These are phyloP conservation scores for Micoletzkya japonica DNA, from an alignment of 2,888 invertebrate species.

Conservation along the genomic window DNA sequence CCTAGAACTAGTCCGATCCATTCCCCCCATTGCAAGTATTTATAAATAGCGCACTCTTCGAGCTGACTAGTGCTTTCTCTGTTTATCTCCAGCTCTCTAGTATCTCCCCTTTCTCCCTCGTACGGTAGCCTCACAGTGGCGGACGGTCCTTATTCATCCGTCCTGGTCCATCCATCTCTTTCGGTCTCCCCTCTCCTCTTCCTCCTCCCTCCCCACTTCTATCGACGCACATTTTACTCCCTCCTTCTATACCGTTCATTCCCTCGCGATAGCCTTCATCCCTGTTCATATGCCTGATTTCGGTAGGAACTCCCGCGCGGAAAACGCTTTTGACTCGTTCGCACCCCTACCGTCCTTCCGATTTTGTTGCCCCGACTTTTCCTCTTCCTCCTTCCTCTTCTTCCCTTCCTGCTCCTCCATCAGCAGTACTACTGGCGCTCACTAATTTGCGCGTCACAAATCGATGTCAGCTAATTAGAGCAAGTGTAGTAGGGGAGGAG, in stretches of 20 bases:
- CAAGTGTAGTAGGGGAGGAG: slow-evolving; percentile 1
- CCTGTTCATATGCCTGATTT: too few species aligned
- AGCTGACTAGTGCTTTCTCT: background rate
- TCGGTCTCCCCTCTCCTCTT: background rate
- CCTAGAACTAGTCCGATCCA: too few species aligned
- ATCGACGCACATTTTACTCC: too few species aligned
- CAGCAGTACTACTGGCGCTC: background rate
- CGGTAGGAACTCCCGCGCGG: too few species aligned
- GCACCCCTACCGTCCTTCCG: too few species aligned
- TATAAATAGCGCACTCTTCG: too few species aligned
- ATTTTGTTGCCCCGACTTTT: background rate
- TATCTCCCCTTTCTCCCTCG: background rate
- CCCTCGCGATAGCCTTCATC: background rate
- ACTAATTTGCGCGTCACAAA: slow-evolving; percentile 15
- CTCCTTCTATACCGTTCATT: background rate
- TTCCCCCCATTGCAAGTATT: too few species aligned
- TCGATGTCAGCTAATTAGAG: slow-evolving; percentile 13
- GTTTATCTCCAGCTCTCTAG: background rate
- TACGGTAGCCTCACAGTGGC: background rate
- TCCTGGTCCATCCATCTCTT: background rate
- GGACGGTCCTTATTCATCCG: slow-evolving; percentile 1
- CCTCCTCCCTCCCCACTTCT: background rate
- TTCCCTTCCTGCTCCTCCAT: slow-evolving; percentile 1
- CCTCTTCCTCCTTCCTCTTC: slow-evolving; percentile 6
- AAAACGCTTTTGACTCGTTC: too few species aligned